Evolutionary conservation across 2,113 vertebrate genomes (phyloP).

Genomic region (Peromyscus californicus): DNA sequence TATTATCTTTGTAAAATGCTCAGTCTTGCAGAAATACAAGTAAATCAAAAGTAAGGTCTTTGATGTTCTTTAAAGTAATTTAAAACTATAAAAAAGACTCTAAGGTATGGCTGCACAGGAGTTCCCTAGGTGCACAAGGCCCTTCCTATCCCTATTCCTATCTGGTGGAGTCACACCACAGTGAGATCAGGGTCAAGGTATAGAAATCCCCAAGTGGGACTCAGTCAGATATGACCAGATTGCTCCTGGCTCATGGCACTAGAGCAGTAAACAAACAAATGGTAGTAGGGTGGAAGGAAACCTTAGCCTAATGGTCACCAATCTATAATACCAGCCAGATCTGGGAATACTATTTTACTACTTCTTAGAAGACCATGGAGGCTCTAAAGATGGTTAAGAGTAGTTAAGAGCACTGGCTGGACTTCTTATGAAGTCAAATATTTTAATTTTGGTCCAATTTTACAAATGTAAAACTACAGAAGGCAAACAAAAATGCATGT

Average conservation of each 20-base stretch:
- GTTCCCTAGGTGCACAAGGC: not conserved
- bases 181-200: not conserved
- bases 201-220: not conserved
- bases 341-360: not conserved
- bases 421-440: not conserved
- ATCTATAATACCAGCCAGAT: not conserved
- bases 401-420: not conserved
- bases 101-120: fast-evolving
- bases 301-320: not conserved
- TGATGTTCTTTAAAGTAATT: not conserved
- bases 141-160: fast-evolving
- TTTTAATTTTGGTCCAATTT: not conserved
- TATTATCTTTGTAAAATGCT: not conserved
- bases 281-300: not conserved
- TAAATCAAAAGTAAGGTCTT: not conserved
- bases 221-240: not conserved
- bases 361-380: not conserved
- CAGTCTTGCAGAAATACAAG: not conserved
- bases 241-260: not conserved
- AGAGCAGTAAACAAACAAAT: not conserved
- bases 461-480: not conserved
- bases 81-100: not conserved
- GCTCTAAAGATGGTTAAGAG: not conserved
- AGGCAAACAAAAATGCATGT: not conserved
- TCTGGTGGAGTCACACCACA: not conserved